These are phyloP conservation scores for Proisotoma minuta DNA, from an alignment of 2,888 invertebrate species.

Conservation along the genomic window DNA sequence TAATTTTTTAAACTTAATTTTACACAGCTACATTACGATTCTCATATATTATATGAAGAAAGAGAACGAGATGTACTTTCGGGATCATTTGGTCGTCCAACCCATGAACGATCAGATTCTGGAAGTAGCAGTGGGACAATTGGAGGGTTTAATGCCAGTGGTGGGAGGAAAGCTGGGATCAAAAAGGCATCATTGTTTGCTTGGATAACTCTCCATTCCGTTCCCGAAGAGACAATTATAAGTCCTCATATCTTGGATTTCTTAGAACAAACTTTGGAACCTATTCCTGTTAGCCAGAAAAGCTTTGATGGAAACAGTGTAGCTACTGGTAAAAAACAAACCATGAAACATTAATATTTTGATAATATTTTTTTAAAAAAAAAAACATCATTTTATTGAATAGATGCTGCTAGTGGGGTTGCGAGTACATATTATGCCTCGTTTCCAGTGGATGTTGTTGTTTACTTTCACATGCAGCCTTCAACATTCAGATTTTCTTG, in stretches of 20 bases:
- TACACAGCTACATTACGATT: slow-evolving; percentile 70
- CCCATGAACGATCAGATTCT: slow-evolving; percentile 42
- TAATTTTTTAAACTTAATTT: too few species aligned
- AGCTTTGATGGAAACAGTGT: slow-evolving; percentile 36
- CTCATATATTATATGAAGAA: slow-evolving; percentile 66
- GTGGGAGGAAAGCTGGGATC: slow-evolving; percentile 52
- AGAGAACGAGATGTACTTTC: slow-evolving; percentile 49
- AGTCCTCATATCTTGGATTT: slow-evolving; percentile 96
- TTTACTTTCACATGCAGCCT: slow-evolving; percentile 97
- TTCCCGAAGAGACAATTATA: slow-evolving; percentile 95
- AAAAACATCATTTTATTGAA: background rate
- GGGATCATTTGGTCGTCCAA: slow-evolving; percentile 11
- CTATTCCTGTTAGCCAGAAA: slow-evolving; percentile 53
- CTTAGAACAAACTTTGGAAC: slow-evolving; percentile 92
- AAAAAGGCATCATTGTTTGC: slow-evolving; percentile 88
- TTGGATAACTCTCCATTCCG: slow-evolving; percentile 94
- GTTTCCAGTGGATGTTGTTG: slow-evolving; percentile 97
- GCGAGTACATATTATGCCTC: slow-evolving; percentile 63
- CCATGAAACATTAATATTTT: background rate
- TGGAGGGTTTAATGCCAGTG: slow-evolving; percentile 11
- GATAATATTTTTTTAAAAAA: background rate
- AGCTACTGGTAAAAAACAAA: background rate
- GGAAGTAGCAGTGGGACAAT: slow-evolving; percentile 39
- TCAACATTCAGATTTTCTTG: slow-evolving; percentile 94
- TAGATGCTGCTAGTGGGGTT: slow-evolving; percentile 42